Conservation (phyloP, 2,113 vertebrate species). For the Psephotus haematonotus region DNA sequence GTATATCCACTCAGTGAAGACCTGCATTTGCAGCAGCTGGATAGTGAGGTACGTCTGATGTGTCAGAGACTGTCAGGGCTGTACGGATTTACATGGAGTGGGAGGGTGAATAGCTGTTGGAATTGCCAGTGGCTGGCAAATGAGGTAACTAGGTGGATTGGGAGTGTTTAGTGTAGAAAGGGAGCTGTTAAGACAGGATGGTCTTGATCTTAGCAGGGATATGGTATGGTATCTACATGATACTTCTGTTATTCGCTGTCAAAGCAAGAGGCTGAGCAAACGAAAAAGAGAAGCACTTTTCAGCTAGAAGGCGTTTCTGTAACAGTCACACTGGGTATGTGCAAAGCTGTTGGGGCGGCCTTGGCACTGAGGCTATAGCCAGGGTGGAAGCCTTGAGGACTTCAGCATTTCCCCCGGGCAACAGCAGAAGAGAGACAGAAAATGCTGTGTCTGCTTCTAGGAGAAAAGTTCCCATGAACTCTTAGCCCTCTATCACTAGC, state of each 20-base stretch:
- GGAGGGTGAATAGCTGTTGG: background rate
- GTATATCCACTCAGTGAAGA: background rate
- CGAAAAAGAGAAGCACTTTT: background rate
- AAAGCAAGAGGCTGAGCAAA: background rate
- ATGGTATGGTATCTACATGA: background rate
- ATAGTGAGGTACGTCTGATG: background rate
- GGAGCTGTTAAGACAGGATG: background rate
- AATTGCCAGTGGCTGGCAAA: background rate
- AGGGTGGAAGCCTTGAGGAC: background rate
- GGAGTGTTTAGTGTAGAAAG: background rate
- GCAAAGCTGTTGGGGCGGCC: fast-evolving
- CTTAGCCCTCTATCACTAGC: background rate
- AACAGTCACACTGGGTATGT: background rate
- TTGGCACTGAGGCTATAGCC: background rate
- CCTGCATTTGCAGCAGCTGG: background rate
- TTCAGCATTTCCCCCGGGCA: background rate
- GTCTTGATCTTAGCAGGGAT: background rate
- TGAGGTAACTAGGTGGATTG: background rate
- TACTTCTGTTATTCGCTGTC: background rate
- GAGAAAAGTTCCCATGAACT: background rate
- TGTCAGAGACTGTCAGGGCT: background rate
- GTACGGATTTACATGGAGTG: background rate
- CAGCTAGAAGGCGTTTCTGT: background rate
- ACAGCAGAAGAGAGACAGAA: background rate
- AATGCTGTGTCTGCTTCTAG: background rate